Conservation (phyloP, 2,797 vertebrate species). For the Rousettus madagascariensis region DNA sequence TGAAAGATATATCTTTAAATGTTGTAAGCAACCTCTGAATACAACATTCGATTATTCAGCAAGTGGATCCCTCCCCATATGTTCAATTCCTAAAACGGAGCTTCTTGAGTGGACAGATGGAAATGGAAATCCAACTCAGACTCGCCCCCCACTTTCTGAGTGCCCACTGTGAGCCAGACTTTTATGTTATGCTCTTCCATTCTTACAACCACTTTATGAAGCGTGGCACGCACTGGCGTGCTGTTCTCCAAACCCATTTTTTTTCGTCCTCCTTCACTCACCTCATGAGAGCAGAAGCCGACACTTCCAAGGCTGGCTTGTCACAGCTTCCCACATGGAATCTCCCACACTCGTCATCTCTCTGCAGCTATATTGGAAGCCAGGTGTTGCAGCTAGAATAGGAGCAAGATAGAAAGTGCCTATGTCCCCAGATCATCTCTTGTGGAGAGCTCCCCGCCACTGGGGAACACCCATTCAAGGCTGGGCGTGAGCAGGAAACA, state of each 20-base stretch:
- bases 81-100: background rate
- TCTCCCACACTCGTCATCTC: background rate
- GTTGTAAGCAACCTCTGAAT: background rate
- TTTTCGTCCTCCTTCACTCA: background rate
- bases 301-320: background rate
- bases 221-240: background rate
- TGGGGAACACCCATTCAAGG: background rate
- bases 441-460: background rate
- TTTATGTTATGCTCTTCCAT: background rate
- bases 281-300: background rate
- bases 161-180: background rate
- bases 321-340: background rate
- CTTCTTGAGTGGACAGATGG: background rate
- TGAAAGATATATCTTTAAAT: background rate
- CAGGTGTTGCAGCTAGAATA: background rate
- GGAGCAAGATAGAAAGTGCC: background rate
- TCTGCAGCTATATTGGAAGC: background rate
- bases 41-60: background rate
- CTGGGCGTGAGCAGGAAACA: background rate
- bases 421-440: background rate
- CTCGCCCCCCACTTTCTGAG: background rate
- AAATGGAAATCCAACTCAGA: background rate
- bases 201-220: background rate
- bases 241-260: background rate
- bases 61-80: background rate